phyloP scores from a whole-genome alignment of 2,797 vertebrate species.

The Neosalanx taihuensis region DNA sequence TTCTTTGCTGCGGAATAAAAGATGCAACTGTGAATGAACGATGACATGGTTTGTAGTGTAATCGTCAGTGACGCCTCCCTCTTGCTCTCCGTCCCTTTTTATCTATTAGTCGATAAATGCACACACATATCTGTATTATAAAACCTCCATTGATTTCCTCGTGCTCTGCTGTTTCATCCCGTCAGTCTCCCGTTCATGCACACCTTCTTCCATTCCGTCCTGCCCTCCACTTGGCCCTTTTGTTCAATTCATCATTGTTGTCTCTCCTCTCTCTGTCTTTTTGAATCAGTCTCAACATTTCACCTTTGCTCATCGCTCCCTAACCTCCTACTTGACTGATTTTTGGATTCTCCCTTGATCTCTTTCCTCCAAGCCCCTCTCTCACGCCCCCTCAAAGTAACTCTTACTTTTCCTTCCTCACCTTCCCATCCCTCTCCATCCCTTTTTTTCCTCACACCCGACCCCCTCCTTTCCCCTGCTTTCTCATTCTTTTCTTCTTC shows the following conservation, averaged over 20 bases:
- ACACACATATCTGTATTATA: no score
- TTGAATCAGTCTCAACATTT: not conserved
- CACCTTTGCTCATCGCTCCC: not conserved
- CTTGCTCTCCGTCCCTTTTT: not conserved
- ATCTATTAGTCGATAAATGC: not conserved
- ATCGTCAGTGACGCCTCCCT: not conserved
- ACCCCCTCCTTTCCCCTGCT: no score
- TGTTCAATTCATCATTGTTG: not conserved
- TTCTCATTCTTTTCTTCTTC: no score
- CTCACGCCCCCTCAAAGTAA: no score
- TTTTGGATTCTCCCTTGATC: not conserved
- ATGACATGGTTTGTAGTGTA: no score
- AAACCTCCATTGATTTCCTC: not conserved
- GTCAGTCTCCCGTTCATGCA: not conserved
- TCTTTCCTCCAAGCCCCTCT: not conserved
- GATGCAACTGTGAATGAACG: no score
- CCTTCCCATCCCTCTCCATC: not conserved
- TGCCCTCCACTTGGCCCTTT: not conserved
- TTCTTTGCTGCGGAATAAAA: no score
- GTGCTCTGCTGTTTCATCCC: not conserved
- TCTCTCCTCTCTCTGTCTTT: not conserved
- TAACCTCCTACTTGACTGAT: not conserved
- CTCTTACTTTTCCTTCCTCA: not conserved
- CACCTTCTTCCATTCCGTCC: no score
- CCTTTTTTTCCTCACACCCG: no score